These are phyloP conservation scores for Apamea sordens DNA, from an alignment of 2,888 invertebrate genomes.

Conservation along the genomic window DNA sequence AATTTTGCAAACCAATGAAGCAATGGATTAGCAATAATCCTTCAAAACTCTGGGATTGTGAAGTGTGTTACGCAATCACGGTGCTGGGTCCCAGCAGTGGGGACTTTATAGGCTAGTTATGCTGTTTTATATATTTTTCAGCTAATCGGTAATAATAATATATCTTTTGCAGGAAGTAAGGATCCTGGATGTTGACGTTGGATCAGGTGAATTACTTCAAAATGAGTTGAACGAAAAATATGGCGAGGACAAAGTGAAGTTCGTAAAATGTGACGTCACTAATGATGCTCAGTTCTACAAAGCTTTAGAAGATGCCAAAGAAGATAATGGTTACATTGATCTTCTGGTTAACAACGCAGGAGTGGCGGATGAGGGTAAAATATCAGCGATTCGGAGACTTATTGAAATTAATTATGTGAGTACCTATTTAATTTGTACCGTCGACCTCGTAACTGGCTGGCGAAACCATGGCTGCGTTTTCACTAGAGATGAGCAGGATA, in stretches of 20 bases:
- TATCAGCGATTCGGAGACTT: slow-evolving; percentile 61
- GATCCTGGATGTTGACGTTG: slow-evolving; percentile 72
- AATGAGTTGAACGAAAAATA: slow-evolving; percentile 69
- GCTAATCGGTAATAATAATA: not conserved
- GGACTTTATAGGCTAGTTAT: not conserved
- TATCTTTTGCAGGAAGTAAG: slow-evolving; percentile 68
- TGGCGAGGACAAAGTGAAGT: slow-evolving; percentile 68
- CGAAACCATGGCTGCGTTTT: not conserved
- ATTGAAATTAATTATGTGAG: slow-evolving; percentile 75
- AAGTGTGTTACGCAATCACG: no score
- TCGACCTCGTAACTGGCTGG: no score
- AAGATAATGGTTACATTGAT: slow-evolving; percentile 69
- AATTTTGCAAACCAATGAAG: no score
- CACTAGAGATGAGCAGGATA: not conserved
- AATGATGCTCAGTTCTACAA: slow-evolving; percentile 68
- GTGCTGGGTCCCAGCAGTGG: no score
- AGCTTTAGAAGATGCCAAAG: slow-evolving; percentile 64
- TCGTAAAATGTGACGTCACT: slow-evolving; percentile 75
- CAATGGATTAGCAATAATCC: no score
- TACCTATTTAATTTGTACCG: slow-evolving; percentile 3
- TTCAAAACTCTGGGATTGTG: no score
- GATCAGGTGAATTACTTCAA: slow-evolving; percentile 65
- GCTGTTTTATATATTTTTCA: not conserved
- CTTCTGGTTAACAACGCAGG: slow-evolving; percentile 77
- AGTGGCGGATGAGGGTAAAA: slow-evolving; percentile 68